Evolutionary conservation across 2,797 vertebrate species (phyloP).

Genomic region (Momotus momota): DNA sequence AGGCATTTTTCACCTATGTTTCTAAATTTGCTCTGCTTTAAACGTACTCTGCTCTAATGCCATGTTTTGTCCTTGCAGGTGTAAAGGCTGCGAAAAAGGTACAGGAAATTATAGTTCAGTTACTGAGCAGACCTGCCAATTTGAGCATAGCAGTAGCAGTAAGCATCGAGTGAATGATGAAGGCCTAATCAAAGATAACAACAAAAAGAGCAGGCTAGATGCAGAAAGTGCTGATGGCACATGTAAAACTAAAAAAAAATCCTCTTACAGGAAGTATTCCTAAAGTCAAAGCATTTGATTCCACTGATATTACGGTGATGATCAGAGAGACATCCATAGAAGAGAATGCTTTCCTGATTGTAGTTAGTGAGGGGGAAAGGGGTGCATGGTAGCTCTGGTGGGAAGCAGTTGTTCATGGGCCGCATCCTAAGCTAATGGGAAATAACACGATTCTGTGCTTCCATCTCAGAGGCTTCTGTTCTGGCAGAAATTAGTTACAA

Average conservation of each 20-base stretch:
- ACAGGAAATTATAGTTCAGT: slow-evolving; percentile 40
- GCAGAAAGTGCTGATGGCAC: slow-evolving; percentile 23
- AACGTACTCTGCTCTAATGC: slow-evolving; percentile 37
- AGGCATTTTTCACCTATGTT: slow-evolving; percentile 8
- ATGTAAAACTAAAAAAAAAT: neutral
- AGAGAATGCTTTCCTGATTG: slow-evolving; percentile 27
- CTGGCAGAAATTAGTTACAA: neutral
- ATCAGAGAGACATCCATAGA: neutral
- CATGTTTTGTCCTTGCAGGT: slow-evolving; percentile 75
- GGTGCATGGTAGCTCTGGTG: neutral
- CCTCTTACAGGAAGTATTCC: neutral
- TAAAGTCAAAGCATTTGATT: neutral
- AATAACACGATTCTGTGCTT: neutral
- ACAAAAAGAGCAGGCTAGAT: slow-evolving; percentile 83
- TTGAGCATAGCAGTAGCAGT: slow-evolving; percentile 73
- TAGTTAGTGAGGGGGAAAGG: slow-evolving; percentile 74
- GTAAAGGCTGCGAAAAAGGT: slow-evolving; percentile 67
- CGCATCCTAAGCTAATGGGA: neutral
- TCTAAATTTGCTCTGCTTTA: slow-evolving; percentile 38
- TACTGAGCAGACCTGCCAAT: slow-evolving; percentile 13
- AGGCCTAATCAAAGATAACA: slow-evolving; percentile 77
- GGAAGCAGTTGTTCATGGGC: neutral
- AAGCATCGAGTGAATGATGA: slow-evolving; percentile 77
- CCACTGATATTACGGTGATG: neutral
- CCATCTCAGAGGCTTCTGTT: neutral